Conservation (phyloP, 2,888 invertebrate species). For the Protophormia terraenovae region DNA sequence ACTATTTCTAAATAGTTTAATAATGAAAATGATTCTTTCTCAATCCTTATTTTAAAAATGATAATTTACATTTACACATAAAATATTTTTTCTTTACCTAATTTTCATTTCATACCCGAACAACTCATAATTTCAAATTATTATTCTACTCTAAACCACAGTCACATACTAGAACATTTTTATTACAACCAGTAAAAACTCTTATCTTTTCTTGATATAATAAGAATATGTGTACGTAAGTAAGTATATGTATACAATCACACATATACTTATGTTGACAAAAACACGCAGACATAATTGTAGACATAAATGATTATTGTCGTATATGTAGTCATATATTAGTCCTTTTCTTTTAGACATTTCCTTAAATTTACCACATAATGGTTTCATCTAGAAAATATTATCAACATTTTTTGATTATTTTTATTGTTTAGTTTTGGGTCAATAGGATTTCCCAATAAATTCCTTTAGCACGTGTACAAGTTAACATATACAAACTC, state of each 20-base stretch:
- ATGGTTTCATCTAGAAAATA: neutral
- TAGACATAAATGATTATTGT: neutral
- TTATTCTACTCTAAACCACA: conserved; percentile 13
- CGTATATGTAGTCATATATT: too few relatives aligned
- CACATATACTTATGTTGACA: neutral
- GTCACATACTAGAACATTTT: conserved; percentile 30
- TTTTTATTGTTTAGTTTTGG: conserved; percentile 35
- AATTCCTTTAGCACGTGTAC: neutral
- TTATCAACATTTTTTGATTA: conserved; percentile 24
- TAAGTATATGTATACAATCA: neutral
- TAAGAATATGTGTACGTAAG: neutral
- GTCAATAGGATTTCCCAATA: neutral
- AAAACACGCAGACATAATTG: neutral
- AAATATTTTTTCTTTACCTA: neutral
- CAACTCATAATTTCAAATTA: neutral
- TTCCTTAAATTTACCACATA: neutral
- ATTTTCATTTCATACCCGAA: neutral
- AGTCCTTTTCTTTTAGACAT: neutral
- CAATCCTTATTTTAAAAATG: too few relatives aligned
- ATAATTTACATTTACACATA: neutral
- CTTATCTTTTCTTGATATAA: neutral
- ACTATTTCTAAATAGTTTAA: too few relatives aligned
- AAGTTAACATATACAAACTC: neutral
- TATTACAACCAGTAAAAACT: conserved; percentile 27
- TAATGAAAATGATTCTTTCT: too few relatives aligned